Evolutionary conservation across 1,140 invertebrate species (phyloP).

Genomic region (Drosophila neocordata): DNA sequence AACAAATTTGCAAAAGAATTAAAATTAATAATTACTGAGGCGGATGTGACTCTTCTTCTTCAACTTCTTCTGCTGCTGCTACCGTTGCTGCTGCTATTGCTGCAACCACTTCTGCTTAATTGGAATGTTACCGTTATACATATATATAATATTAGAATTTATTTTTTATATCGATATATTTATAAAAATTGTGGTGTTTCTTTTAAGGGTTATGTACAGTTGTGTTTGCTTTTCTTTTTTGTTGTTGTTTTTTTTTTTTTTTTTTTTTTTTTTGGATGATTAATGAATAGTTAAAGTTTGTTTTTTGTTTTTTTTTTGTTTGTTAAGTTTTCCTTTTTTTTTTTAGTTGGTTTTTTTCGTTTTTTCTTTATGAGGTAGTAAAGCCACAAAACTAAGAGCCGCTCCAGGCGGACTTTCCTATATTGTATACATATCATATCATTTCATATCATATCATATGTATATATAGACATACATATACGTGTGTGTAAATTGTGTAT

Average conservation of each 20-base stretch:
- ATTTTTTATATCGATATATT: slow-evolving; percentile 49
- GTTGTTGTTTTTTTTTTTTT: slow-evolving; percentile 16
- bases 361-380: slow-evolving; percentile 68
- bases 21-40: slow-evolving; percentile 81
- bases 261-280: slow-evolving; percentile 23
- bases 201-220: slow-evolving; percentile 70
- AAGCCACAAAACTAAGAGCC: slow-evolving; percentile 61
- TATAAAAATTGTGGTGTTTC: slow-evolving; percentile 39
- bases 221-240: slow-evolving; percentile 35
- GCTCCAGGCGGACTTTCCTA: slow-evolving; percentile 50
- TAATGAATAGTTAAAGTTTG: slow-evolving; percentile 29
- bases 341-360: slow-evolving; percentile 37
- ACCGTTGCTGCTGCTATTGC: slow-evolving; percentile 26
- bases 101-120: slow-evolving; percentile 52
- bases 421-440: background rate
- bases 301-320: slow-evolving; percentile 16
- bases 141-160: slow-evolving; percentile 16
- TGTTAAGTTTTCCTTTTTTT: slow-evolving; percentile 50
- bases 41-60: slow-evolving; percentile 63
- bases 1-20: slow-evolving; percentile 54
- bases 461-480: background rate
- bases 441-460: background rate
- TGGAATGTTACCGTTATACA: slow-evolving; percentile 74
- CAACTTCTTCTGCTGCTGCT: background rate
- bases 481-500: background rate